Conservation (phyloP, 2,888 invertebrate genomes). For the Lymantria dispar region DNA sequence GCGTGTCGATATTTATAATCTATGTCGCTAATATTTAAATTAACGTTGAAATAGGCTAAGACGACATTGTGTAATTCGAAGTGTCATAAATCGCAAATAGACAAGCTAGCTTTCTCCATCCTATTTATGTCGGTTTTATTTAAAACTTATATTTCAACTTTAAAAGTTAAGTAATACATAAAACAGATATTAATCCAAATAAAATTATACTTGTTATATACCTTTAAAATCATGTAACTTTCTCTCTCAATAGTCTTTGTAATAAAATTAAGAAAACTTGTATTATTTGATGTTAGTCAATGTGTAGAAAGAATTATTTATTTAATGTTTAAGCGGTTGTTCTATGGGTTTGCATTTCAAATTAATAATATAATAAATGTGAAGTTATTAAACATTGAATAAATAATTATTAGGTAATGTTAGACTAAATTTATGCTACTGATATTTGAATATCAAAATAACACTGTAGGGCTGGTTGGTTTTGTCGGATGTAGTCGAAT, state of each 20-base stretch:
- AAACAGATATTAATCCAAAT: no score
- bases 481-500: slow-evolving; percentile 18
- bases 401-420: slow-evolving; percentile 15
- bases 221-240: no score
- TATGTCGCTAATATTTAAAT: slow-evolving; percentile 7
- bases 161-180: no score
- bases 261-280: slow-evolving; percentile 11
- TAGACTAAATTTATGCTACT: slow-evolving; percentile 29
- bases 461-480: slow-evolving; percentile 17
- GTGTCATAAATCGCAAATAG: slow-evolving; percentile 8
- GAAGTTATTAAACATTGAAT: slow-evolving; percentile 14
- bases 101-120: slow-evolving; percentile 27
- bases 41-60: slow-evolving; percentile 21
- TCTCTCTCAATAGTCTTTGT: background rate
- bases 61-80: background rate
- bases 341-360: slow-evolving; percentile 26
- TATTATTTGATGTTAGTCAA: slow-evolving; percentile 20
- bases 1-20: background rate
- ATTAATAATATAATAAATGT: slow-evolving; percentile 15
- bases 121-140: background rate
- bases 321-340: slow-evolving; percentile 13
- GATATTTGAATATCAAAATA: slow-evolving; percentile 26
- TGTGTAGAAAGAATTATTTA: background rate
- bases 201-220: no score
- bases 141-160: no score